A percentile compares a stretch with the other conserved stretches of the same genome.
Conservation (phyloP, 2,888 invertebrate genomes). For the Ceraclea dissimilis region DNA sequence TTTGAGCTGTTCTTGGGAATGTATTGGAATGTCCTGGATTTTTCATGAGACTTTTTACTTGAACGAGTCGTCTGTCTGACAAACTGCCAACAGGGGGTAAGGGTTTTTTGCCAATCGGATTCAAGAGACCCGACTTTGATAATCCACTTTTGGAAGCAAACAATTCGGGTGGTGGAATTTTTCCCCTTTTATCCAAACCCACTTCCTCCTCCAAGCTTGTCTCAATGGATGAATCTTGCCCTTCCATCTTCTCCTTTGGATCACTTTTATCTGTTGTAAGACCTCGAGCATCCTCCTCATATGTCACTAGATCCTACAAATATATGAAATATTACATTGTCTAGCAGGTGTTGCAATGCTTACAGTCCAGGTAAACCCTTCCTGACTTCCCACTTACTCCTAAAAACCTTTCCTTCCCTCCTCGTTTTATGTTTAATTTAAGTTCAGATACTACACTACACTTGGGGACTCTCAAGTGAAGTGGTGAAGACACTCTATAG, state of each 20-base stretch:
- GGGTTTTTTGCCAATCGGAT: conserved; percentile 34
- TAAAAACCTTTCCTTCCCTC: no score
- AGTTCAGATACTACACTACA: no score
- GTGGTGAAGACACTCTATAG: no score
- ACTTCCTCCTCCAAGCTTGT: conserved; percentile 32
- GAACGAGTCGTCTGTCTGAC: conserved; percentile 9
- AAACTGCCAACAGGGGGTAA: conserved; percentile 24
- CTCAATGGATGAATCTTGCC: conserved; percentile 43
- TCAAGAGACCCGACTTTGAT: conserved; percentile 29
- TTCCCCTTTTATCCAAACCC: conserved; percentile 20
- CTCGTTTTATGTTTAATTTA: no score
- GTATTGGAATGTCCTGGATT: conserved; percentile 22
- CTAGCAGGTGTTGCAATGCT: not conserved
- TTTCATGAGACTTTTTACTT: conserved; percentile 7
- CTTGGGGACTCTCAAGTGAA: no score
- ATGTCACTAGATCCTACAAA: conserved; percentile 44
- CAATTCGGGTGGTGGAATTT: conserved; percentile 18
- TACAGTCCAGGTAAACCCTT: no score
- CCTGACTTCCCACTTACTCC: no score
- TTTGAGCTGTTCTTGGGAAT: conserved; percentile 20
- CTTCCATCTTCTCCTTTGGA: conserved; percentile 45
- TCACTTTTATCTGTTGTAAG: conserved; percentile 41
- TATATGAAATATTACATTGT: not conserved
- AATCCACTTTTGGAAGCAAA: not conserved
- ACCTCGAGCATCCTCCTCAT: conserved; percentile 45